Evolutionary conservation across 2,888 invertebrate species (phyloP), one percentile per base, ranked within the genome.

Genomic region (Colostygia pectinataria): DNA sequence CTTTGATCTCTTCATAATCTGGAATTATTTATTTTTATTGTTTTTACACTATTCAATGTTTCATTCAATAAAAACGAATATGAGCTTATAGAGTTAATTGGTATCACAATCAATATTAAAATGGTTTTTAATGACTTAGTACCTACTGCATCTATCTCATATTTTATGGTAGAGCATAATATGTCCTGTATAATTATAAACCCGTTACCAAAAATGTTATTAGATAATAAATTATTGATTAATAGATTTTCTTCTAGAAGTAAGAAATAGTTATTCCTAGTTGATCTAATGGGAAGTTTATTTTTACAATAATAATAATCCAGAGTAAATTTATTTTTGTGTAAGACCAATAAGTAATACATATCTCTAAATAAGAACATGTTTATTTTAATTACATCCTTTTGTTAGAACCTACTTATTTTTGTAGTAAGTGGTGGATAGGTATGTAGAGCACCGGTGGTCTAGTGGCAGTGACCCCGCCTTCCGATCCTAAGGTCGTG

Each of bases 311-410:
- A 74, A 75, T 27, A 28, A 34, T 36, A 40, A 80, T 77, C 71
- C 73, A 82, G 77, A 80, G 72, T 78, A 81, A 82, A 78, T 80
- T 84, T 89, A 88, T 88, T 88, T 87, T 88, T 86, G 75, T 87
- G 84, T 85, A 83, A 85, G 81, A 88, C 81, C 83, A 85, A 83
- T 84, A 83, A 83, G 79, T 78, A 88, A 89, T 87, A 90, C 87
- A 89, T 86, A 87, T 84, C 87, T 81, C 74, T 74, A 77, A 63
- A 46, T 47, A 39, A 29, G 14, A 31, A 41, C 23, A 23, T 23
- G 10, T 43, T 43, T 47, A 13, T 39, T 39, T 34, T 25, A 2
- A 1, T 20, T 39, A 45, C 14, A 18, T 14, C 36, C 7, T 14
- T 10, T 33, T 15, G 20, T 10, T 20, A 6, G 6, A 5, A 4